These are phyloP conservation scores for Macrostomum lignano DNA, from an alignment of 1,140 invertebrate genomes.

Conservation along the genomic window DNA sequence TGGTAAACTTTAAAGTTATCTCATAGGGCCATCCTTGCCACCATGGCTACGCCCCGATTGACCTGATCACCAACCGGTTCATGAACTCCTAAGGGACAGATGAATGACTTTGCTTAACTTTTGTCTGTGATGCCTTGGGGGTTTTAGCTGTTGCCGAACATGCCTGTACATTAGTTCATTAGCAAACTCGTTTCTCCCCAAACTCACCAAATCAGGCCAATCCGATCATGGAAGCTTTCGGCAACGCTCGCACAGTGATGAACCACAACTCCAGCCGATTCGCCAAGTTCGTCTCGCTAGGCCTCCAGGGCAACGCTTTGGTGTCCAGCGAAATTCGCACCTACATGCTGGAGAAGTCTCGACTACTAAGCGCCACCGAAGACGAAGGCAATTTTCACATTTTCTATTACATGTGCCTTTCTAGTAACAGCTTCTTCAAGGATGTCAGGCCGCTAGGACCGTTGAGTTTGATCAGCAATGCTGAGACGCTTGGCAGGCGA, in stretches of 20 bases:
- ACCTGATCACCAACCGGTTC: too few relatives aligned
- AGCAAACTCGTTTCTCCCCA: not conserved
- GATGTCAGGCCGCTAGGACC: too few relatives aligned
- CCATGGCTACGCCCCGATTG: too few relatives aligned
- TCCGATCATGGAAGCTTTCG: constrained; percentile 62
- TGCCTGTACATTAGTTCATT: not conserved
- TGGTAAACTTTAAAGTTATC: too few relatives aligned
- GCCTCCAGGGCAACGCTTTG: constrained; percentile 63
- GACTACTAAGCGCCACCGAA: constrained; percentile 30
- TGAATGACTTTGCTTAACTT: not conserved
- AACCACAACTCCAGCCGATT: constrained; percentile 95
- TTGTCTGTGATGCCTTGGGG: not conserved
- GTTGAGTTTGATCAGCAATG: too few relatives aligned
- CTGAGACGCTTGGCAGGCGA: too few relatives aligned
- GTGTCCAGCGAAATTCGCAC: constrained; percentile 94
- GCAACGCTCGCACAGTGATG: constrained; percentile 88
- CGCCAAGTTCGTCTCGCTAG: constrained; percentile 90
- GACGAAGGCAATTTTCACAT: constrained; percentile 94
- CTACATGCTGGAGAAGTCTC: constrained; percentile 64
- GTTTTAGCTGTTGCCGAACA: not conserved
- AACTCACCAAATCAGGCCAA: constrained; percentile 4
- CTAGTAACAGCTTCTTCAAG: too few relatives aligned
- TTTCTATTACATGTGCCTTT: constrained; percentile 87
- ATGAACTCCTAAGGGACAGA: constrained; percentile 1
- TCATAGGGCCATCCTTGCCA: too few relatives aligned